These are phyloP conservation scores for Gonocerus acuteangulatus DNA, from an alignment of 2,888 invertebrate genomes.

Conservation along the genomic window DNA sequence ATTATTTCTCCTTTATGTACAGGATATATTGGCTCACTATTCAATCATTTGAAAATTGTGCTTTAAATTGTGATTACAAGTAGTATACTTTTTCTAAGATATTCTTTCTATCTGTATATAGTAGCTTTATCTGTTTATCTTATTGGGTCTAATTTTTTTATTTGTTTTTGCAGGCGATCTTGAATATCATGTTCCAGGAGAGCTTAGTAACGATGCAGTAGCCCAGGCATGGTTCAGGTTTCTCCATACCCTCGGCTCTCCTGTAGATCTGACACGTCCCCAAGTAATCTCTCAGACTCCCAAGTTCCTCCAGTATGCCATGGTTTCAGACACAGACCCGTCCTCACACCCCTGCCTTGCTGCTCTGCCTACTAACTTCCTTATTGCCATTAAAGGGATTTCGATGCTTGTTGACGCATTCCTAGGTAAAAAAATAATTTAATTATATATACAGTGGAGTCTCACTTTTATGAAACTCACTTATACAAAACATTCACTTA, in stretches of 20 bases:
- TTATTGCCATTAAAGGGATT: constrained; percentile 86
- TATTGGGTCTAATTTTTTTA: too few relatives aligned
- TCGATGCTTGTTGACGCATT: constrained; percentile 92
- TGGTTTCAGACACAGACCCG: constrained; percentile 62
- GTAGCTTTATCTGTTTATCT: too few relatives aligned
- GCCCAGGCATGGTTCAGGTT: constrained; percentile 95
- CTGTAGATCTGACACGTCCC: constrained; percentile 82
- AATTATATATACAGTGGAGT: too few relatives aligned
- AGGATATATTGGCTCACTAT: too few relatives aligned
- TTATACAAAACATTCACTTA: too few relatives aligned
- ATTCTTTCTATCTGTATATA: too few relatives aligned
- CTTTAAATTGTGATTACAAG: too few relatives aligned
- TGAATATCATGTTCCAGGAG: constrained; percentile 65
- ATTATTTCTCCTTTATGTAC: too few relatives aligned
- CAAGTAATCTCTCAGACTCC: constrained; percentile 65
- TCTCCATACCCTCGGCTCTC: constrained; percentile 88
- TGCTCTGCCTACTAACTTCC: constrained; percentile 78
- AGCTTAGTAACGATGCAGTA: constrained; percentile 82
- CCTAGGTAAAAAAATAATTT: constrained; percentile 57
- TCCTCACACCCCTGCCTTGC: constrained; percentile 83
- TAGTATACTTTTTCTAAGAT: too few relatives aligned
- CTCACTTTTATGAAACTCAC: too few relatives aligned
- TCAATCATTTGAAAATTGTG: too few relatives aligned
- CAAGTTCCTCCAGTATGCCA: constrained; percentile 72
- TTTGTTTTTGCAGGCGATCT: constrained; percentile 63